A percentile compares a stretch with the other conserved stretches of the same genome.
These are phyloP conservation scores for Aphodius granarius DNA, from an alignment of 2,888 invertebrate genomes.

Conservation along the genomic window DNA sequence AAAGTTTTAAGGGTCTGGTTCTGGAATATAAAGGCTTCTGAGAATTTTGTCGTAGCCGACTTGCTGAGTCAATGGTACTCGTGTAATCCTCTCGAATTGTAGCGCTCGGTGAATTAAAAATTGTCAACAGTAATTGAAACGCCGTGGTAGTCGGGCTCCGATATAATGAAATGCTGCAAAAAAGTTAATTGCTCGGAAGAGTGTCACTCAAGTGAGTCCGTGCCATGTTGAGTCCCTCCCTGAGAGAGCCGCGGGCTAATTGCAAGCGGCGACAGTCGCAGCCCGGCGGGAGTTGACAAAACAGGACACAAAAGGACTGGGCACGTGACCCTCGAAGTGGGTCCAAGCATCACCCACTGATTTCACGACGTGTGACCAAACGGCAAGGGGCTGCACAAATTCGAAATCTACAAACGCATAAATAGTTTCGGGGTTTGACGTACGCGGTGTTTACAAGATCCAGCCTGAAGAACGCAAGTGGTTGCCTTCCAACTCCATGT, in stretches of 20 bases:
- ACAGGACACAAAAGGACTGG: slow-evolving; percentile 25
- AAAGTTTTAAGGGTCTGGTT: background rate
- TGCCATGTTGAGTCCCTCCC: slow-evolving; percentile 45
- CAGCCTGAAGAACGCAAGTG: background rate
- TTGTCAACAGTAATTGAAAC: slow-evolving; percentile 13
- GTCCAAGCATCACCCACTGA: slow-evolving; percentile 16
- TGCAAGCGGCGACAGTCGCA: slow-evolving; percentile 47
- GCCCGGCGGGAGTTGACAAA: slow-evolving; percentile 30
- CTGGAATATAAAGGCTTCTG: background rate
- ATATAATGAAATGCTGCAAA: slow-evolving; percentile 23
- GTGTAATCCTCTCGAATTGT: background rate
- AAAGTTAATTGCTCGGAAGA: slow-evolving; percentile 49
- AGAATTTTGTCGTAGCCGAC: background rate
- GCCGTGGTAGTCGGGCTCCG: background rate
- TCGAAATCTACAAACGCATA: background rate
- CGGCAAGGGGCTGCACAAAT: background rate
- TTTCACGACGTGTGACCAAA: background rate
- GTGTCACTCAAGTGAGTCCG: slow-evolving; percentile 51
- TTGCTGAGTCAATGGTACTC: background rate
- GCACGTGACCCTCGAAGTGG: slow-evolving; percentile 29
- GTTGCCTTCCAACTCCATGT: background rate
- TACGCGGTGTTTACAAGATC: background rate
- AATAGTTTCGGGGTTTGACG: background rate
- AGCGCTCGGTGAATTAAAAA: background rate
- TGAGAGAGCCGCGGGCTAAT: slow-evolving; percentile 40